A percentile compares a stretch with the other conserved stretches of the same genome.
Evolutionary conservation across 2,797 vertebrate genomes (phyloP).

Genomic region (Girardinus metallicus): DNA sequence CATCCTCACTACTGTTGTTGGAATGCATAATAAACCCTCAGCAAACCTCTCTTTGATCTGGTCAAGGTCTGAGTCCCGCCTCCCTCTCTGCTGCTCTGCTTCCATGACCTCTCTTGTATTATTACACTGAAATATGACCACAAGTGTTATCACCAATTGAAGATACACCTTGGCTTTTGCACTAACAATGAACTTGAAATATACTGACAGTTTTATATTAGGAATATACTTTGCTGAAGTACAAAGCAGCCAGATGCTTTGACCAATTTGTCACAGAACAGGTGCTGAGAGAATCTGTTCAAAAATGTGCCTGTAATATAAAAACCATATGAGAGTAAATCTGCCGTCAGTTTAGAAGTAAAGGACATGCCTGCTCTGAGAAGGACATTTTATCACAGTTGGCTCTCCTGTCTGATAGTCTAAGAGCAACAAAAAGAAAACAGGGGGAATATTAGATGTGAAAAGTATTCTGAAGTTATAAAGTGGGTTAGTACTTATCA

Average conservation of each 20-base stretch:
- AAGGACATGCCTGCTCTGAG: conserved; percentile 23
- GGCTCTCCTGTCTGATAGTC: conserved; percentile 11
- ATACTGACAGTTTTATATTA: conserved; percentile 68
- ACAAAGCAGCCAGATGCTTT: conserved; percentile 43
- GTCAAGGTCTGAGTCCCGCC: conserved; percentile 55
- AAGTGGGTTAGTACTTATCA: conserved; percentile 18
- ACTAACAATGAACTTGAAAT: conserved; percentile 42
- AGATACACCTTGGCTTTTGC: conserved; percentile 27
- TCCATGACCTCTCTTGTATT: conserved; percentile 33
- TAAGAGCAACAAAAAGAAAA: conserved; percentile 13
- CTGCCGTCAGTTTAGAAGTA: conserved; percentile 17
- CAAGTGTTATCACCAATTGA: conserved; percentile 49
- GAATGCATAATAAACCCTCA: conserved; percentile 44
- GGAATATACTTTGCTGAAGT: conserved; percentile 45
- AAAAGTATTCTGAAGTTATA: conserved; percentile 37
- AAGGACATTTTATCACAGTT: conserved; percentile 44
- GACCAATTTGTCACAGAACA: conserved; percentile 67
- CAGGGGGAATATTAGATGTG: conserved; percentile 5
- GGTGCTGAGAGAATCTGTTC: conserved; percentile 67
- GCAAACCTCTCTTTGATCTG: conserved; percentile 73
- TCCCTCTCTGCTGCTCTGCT: conserved; percentile 34
- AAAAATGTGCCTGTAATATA: conserved; percentile 52
- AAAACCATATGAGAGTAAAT: conserved; percentile 59
- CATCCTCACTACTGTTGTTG: conserved; percentile 51
- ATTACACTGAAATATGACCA: conserved; percentile 54